Percentiles rank a stretch among this genome's conserved stretches.
phyloP scores from a whole-genome alignment of 2,888 invertebrate genomes.

The Melanostoma mellinum region DNA sequence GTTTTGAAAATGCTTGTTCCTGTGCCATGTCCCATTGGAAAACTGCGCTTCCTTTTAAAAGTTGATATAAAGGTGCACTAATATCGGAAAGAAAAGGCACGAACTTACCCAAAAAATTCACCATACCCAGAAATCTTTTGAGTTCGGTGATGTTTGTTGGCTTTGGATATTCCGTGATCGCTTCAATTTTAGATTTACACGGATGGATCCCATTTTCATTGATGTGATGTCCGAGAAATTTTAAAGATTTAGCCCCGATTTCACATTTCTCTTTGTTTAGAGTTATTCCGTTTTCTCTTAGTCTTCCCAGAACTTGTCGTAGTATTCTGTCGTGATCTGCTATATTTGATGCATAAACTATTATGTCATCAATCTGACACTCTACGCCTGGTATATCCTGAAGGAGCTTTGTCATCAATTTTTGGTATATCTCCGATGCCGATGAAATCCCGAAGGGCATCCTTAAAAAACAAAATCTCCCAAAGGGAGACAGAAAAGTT shows the following conservation, averaged over 20 bases:
- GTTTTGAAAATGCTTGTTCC: slow-evolving; percentile 27
- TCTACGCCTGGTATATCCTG: slow-evolving; percentile 28
- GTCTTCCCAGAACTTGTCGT: slow-evolving; percentile 21
- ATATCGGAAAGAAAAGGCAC: slow-evolving; percentile 23
- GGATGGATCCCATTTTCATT: slow-evolving; percentile 32
- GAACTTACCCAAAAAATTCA: slow-evolving; percentile 47
- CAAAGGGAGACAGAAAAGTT: slow-evolving; percentile 55
- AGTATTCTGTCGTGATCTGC: slow-evolving; percentile 34
- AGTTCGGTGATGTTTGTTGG: slow-evolving; percentile 29
- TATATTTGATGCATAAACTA: slow-evolving; percentile 32
- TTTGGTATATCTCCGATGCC: slow-evolving; percentile 48
- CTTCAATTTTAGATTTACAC: slow-evolving; percentile 37
- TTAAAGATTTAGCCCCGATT: slow-evolving; percentile 34
- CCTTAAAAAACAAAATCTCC: slow-evolving; percentile 52
- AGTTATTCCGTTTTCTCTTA: slow-evolving; percentile 37
- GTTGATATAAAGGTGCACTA: slow-evolving; percentile 47
- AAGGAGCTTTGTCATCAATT: slow-evolving; percentile 40
- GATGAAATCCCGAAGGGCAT: slow-evolving; percentile 54
- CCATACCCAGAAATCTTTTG: slow-evolving; percentile 24
- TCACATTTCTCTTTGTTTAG: slow-evolving; percentile 52
- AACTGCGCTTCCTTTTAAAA: slow-evolving; percentile 14
- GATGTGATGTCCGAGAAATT: slow-evolving; percentile 47
- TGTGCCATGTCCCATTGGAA: slow-evolving; percentile 45
- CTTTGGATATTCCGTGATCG: slow-evolving; percentile 22
- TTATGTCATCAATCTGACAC: slow-evolving; percentile 56